Evolutionary conservation across 2,888 invertebrate species (phyloP).

Genomic region (Chromoteleia sp.): DNA sequence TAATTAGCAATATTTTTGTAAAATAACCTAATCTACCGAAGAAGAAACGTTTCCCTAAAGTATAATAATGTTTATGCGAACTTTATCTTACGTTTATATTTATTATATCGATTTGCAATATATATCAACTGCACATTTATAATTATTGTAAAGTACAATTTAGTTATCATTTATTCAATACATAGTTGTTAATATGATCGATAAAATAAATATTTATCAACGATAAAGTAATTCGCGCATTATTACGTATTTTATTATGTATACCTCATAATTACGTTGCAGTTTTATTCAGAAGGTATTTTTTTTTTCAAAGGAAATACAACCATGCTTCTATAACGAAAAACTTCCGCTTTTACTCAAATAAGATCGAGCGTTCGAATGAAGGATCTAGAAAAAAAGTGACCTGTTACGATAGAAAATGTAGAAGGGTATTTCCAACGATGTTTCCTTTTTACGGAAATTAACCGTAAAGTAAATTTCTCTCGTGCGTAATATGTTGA

Average conservation of each 20-base stretch:
- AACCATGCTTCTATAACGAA: conserved; percentile 34
- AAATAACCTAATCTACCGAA: too few relatives aligned
- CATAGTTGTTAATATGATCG: too few relatives aligned
- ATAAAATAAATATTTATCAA: too few relatives aligned
- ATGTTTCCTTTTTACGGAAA: conserved; percentile 51
- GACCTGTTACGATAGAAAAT: conserved; percentile 44
- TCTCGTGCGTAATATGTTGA: conserved; percentile 45
- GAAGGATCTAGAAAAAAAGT: conserved; percentile 40
- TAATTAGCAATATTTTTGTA: too few relatives aligned
- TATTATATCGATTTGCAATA: too few relatives aligned
- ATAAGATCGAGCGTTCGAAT: conserved; percentile 49
- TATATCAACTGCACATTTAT: too few relatives aligned
- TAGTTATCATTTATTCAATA: too few relatives aligned
- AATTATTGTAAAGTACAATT: too few relatives aligned
- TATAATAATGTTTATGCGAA: too few relatives aligned
- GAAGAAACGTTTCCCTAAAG: too few relatives aligned
- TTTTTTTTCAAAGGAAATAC: conserved; percentile 52
- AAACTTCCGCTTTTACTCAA: conserved; percentile 44
- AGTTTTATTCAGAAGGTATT: conserved; percentile 5
- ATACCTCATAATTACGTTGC: conserved; percentile 7
- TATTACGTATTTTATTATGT: conserved; percentile 1
- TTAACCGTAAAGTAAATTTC: conserved; percentile 59
- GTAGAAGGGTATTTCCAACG: conserved; percentile 48
- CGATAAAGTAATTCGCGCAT: not conserved
- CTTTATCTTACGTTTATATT: too few relatives aligned